Conservation (phyloP, 1,140 invertebrate genomes). For the Argopecten irradians region DNA sequence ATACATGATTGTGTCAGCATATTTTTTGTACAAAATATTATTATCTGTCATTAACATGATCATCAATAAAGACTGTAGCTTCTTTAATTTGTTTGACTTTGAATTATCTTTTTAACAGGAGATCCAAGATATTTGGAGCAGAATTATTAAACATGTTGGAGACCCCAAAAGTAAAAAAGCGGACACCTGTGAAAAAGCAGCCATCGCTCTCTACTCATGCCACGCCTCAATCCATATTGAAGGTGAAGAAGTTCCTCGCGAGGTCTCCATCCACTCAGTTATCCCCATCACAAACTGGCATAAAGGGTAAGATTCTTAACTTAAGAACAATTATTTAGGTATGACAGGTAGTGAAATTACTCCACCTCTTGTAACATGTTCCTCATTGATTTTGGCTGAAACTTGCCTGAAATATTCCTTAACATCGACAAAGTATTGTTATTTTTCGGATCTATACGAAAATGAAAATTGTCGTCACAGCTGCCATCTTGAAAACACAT, state of each 20-base stretch:
- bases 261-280: slow-evolving; percentile 37
- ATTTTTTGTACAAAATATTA: no score
- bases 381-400: no score
- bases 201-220: slow-evolving; percentile 64
- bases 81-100: no score
- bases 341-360: no score
- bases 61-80: not conserved
- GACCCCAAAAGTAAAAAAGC: slow-evolving; percentile 65
- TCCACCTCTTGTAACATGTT: no score
- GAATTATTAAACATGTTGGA: slow-evolving; percentile 64
- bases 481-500: no score
- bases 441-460: no score
- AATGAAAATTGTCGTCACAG: no score
- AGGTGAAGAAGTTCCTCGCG: slow-evolving; percentile 57
- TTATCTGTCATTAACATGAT: not conserved
- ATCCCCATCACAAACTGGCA: slow-evolving; percentile 32
- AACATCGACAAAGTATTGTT: no score
- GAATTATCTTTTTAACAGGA: not conserved
- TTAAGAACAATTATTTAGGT: no score
- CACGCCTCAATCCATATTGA: slow-evolving; percentile 71
- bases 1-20: no score
- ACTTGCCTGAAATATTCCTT: no score
- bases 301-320: slow-evolving; percentile 37
- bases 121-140: slow-evolving; percentile 40
- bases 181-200: slow-evolving; percentile 52